phyloP scores from a whole-genome alignment of 1,140 invertebrate genomes.

The Sitobion miscanthi region DNA sequence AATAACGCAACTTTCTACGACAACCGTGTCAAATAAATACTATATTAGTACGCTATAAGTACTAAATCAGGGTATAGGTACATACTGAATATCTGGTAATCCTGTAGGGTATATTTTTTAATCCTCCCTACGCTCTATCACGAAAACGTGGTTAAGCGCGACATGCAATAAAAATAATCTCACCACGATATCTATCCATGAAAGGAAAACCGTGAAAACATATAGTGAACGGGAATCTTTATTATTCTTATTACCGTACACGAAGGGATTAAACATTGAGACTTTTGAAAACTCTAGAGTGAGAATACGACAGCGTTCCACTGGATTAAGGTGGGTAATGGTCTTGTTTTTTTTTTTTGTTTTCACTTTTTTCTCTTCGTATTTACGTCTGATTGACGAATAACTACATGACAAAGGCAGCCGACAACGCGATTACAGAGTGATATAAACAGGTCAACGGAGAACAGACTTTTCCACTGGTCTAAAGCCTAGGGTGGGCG shows the following conservation, averaged over 20 bases:
- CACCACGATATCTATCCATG: neutral
- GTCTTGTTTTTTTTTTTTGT: neutral
- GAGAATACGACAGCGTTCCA: neutral
- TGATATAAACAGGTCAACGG: neutral
- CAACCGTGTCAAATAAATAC: neutral
- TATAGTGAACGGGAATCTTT: neutral
- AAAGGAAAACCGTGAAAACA: neutral
- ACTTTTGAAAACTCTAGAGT: neutral
- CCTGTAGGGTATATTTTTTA: neutral
- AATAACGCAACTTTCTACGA: neutral
- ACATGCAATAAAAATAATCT: neutral
- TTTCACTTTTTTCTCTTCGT: neutral
- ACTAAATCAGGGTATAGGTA: neutral
- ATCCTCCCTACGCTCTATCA: neutral
- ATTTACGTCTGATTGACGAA: neutral
- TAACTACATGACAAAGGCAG: constrained; percentile 1
- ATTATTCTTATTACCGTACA: neutral
- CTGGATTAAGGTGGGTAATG: neutral
- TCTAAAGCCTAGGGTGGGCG: neutral
- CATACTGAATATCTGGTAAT: neutral
- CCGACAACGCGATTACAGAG: neutral
- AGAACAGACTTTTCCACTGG: neutral
- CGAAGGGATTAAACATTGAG: neutral
- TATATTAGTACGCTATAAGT: neutral
- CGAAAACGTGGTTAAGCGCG: neutral